A percentile compares a stretch with the other conserved stretches of the same genome.
Evolutionary conservation across 2,888 invertebrate genomes (phyloP).

Genomic region (Tipula lateralis): DNA sequence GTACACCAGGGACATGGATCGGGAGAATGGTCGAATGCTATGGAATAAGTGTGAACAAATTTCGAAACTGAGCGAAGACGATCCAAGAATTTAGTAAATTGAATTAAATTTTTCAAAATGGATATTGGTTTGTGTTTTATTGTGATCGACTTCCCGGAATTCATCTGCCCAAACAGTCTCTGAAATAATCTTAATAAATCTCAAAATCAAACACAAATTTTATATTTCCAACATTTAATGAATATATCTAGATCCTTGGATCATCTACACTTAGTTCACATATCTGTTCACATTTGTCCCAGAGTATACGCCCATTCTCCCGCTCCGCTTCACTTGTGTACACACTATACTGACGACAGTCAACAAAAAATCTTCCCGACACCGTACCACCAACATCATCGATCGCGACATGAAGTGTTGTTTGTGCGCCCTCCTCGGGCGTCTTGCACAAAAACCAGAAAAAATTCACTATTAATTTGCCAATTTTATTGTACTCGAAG

Average conservation of each 20-base stretch:
- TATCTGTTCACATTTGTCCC: conserved; percentile 70
- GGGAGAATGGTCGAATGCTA: conserved; percentile 62
- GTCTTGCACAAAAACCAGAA: conserved; percentile 61
- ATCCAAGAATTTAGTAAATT: not conserved
- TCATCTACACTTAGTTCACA: conserved; percentile 52
- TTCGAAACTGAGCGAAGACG: conserved; percentile 54
- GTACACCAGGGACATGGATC: conserved; percentile 54
- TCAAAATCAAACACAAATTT: not conserved
- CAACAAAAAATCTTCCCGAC: conserved; percentile 66
- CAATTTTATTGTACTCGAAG: conserved; percentile 65
- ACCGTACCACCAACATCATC: conserved; percentile 60
- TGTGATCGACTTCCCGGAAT: too few species aligned
- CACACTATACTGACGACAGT: conserved; percentile 59
- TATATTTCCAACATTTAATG: not conserved
- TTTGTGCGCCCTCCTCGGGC: conserved; percentile 67
- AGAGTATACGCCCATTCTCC: conserved; percentile 65
- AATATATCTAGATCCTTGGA: not conserved
- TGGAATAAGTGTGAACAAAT: conserved; percentile 73
- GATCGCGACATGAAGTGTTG: conserved; percentile 62
- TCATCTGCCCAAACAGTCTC: too few species aligned
- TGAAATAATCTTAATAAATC: too few species aligned
- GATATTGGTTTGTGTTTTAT: too few species aligned
- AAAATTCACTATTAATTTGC: conserved; percentile 53
- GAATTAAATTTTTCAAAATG: too few species aligned
- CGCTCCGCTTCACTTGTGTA: conserved; percentile 55